Evolutionary conservation across 2,888 invertebrate genomes (phyloP).

Genomic region (Lasioglossum malachurum): DNA sequence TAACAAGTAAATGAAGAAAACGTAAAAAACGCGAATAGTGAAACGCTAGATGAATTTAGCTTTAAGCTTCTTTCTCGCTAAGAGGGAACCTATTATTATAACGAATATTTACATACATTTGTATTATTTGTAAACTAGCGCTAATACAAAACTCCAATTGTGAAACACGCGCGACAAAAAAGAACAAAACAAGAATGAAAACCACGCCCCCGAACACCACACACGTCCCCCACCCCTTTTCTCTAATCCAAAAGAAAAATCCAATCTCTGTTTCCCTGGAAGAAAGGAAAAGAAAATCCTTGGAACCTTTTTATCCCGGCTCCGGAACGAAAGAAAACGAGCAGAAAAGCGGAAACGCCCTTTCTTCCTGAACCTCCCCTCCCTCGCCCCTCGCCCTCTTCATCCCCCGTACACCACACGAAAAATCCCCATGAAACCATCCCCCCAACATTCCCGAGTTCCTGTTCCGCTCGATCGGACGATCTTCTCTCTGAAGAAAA

Average conservation of each 20-base stretch:
- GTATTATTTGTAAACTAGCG: slow-evolving; percentile 84
- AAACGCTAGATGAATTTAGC: slow-evolving; percentile 81
- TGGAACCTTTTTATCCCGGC: background rate
- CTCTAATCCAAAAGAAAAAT: background rate
- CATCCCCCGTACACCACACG: background rate
- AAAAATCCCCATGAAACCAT: slow-evolving; percentile 4
- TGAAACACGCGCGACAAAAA: slow-evolving; percentile 74
- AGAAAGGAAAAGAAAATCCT: slow-evolving; percentile 8
- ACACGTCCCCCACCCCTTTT: background rate
- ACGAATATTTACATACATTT: slow-evolving; percentile 84
- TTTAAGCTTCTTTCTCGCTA: slow-evolving; percentile 82
- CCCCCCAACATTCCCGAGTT: slow-evolving; percentile 23
- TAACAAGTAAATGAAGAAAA: slow-evolving; percentile 2
- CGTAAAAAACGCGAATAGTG: slow-evolving; percentile 71
- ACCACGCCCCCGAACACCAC: slow-evolving; percentile 2
- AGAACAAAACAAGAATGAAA: background rate
- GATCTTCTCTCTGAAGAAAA: slow-evolving; percentile 26
- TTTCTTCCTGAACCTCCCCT: background rate
- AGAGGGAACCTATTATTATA: slow-evolving; percentile 80
- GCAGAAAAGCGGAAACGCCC: background rate
- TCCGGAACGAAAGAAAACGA: background rate
- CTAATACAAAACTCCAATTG: slow-evolving; percentile 84
- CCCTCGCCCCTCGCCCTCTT: background rate
- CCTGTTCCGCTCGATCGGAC: slow-evolving; percentile 42
- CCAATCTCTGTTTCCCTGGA: background rate